Conservation (phyloP, 2,797 vertebrate genomes). For the Micromesistius poutassou region DNA sequence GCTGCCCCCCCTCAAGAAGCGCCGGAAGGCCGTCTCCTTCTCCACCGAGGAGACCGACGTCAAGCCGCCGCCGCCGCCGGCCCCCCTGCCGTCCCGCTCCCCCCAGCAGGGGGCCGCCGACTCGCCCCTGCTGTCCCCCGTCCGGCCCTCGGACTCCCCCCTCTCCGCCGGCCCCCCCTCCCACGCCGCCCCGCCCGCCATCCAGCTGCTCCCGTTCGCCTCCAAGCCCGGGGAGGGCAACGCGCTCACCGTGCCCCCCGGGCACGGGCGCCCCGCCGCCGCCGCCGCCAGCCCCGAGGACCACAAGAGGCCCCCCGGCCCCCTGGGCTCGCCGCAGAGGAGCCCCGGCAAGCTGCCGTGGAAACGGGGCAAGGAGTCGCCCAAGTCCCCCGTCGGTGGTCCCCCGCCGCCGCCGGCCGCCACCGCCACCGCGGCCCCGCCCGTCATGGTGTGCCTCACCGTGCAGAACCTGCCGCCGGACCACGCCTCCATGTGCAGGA, state of each 20-base stretch:
- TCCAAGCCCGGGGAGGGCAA: conserved; percentile 69
- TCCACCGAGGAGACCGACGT: conserved; percentile 73
- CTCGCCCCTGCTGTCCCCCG: conserved; percentile 47
- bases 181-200: conserved; percentile 53
- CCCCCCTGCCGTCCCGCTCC: conserved; percentile 33
- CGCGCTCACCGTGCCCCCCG: conserved; percentile 73
- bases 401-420: conserved; percentile 14
- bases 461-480: conserved; percentile 88
- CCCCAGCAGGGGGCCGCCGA: conserved; percentile 41
- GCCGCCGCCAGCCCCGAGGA: conserved; percentile 61
- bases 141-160: conserved; percentile 51
- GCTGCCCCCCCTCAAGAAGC: conserved; percentile 87
- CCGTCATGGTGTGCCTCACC: conserved; percentile 76
- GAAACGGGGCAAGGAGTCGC: conserved; percentile 65
- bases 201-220: conserved; percentile 72
- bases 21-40: conserved; percentile 89
- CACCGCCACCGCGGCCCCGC: conserved; percentile 31
- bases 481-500: conserved; percentile 86
- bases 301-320: conserved; percentile 50
- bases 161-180: conserved; percentile 36
- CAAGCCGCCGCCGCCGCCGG: conserved; percentile 41
- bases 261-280: conserved; percentile 51
- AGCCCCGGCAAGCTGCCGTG: conserved; percentile 56
- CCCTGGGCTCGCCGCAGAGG: conserved; percentile 41
- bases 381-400: conserved; percentile 51